Evolutionary conservation across 2,113 vertebrate genomes (phyloP).

Genomic region (Cebidichthys violaceus): DNA sequence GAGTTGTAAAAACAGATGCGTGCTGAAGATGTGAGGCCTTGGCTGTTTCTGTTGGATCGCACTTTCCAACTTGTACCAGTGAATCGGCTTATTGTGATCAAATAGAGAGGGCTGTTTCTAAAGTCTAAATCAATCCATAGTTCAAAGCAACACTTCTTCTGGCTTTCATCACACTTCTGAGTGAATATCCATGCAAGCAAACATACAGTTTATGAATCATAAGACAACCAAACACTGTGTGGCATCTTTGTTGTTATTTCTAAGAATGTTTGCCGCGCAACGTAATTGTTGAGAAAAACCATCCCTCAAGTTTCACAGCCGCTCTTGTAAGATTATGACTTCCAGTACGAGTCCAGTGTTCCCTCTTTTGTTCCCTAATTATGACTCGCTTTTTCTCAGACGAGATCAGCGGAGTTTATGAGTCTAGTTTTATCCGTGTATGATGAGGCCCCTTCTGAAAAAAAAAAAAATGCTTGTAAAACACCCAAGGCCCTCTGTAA

Average conservation of each 20-base stretch:
- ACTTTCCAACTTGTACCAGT: constrained; percentile 38
- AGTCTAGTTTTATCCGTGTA: constrained; percentile 70
- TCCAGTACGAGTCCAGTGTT: constrained; percentile 21
- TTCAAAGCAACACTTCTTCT: constrained; percentile 32
- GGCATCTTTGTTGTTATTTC: constrained; percentile 20
- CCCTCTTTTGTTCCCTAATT: constrained; percentile 49
- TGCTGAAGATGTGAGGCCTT: constrained; percentile 51
- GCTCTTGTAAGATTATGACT: constrained; percentile 1
- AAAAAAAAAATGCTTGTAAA: constrained; percentile 79
- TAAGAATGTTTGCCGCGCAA: constrained; percentile 6
- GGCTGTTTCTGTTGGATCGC: constrained; percentile 55
- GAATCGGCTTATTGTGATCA: constrained; percentile 39
- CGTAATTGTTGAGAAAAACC: constrained; percentile 5
- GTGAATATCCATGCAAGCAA: constrained; percentile 8
- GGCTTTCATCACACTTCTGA: constrained; percentile 30
- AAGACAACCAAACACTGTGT: constrained; percentile 4
- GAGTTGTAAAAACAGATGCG: constrained; percentile 60
- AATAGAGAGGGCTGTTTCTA: constrained; percentile 17
- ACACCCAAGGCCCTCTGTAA: constrained; percentile 62
- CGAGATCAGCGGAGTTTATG: constrained; percentile 68
- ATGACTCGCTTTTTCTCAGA: constrained; percentile 54
- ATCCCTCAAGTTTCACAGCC: background rate
- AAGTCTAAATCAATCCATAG: constrained; percentile 36
- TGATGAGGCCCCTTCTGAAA: constrained; percentile 76
- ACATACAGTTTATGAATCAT: constrained; percentile 28